Evolutionary conservation across 2,888 invertebrate genomes (phyloP).

Genomic region (Drosophila melanocephala): DNA sequence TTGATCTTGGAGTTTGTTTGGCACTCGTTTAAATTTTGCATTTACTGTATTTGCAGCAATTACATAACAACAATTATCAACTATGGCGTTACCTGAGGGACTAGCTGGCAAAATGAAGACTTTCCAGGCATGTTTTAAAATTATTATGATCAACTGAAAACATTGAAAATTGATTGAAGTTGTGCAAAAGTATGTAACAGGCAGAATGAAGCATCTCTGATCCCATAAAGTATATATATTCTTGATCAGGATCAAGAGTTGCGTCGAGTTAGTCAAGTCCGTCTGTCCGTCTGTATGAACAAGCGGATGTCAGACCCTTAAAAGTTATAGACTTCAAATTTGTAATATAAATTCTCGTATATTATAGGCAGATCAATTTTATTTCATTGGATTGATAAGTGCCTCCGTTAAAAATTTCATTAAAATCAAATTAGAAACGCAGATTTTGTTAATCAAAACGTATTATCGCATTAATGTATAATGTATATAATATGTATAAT

Average conservation of each 20-base stretch:
- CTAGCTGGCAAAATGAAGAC: slow-evolving; percentile 82
- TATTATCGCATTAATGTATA: background rate
- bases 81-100: slow-evolving; percentile 84
- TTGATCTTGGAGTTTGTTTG: background rate
- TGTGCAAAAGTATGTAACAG: background rate
- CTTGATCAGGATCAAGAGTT: background rate
- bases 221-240: background rate
- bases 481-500: background rate
- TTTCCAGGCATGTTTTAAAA: slow-evolving; percentile 79
- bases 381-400: background rate
- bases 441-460: no score
- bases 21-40: background rate
- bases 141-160: background rate
- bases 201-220: background rate
- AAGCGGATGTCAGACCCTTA: background rate
- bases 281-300: background rate
- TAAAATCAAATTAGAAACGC: no score
- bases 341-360: background rate
- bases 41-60: slow-evolving; percentile 45
- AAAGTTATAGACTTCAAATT: background rate
- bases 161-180: background rate
- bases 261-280: background rate
- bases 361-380: background rate
- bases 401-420: no score
- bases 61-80: slow-evolving; percentile 67